Base-by-base conservation (phyloP, 2,888 invertebrate genomes). In the Schrankia costaestrigalis region DNA sequence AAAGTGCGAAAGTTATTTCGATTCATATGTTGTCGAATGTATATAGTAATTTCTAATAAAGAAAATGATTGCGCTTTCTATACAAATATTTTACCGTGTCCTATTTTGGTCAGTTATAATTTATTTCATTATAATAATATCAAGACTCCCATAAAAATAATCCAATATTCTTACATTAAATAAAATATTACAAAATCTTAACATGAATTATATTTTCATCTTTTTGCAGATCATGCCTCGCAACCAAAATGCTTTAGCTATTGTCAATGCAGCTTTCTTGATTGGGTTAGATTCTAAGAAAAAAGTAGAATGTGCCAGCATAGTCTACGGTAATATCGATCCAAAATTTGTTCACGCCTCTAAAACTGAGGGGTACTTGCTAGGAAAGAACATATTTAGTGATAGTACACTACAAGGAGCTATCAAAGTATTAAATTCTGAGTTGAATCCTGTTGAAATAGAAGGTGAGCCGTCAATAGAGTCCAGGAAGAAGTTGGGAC, bases 231-330 rank as follows among this genome's bases (percentile, higher is more conserved):
- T 94, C 24, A 92, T 93, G 90, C 91, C 93, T 0, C 83, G 94
- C 47, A 91, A 91, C 19, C 93, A 93, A 76, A 94, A 94, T 62
- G 91, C 94, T 0, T 90, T 94, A 57, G 94, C 94, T 0, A 92
- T 93, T 37, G 92, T 95, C 0, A 94, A 94, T 61, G 93, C 93
- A 2, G 94, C 91, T 0, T 94, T 94, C 55, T 78, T 92, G 0
- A 61, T 93, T n/a, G 87, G 91, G 63, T 42, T 92, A 3, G 68
- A 88, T 27, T 54, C 64, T 36, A 45, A 76, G 34, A 56, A 60
- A 1, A 35, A 46, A 1, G 61, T 75, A 28, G 61, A 62, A 39
- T 55, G 44, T 1, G 91, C 92, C 0, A 81, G 78, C 5, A 89
- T 94, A 17, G 91, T 93, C 1, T 93, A 89, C 48, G 94, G 93